Base-by-base conservation (phyloP, 2,113 vertebrate species). In the Platysteira castanea region DNA sequence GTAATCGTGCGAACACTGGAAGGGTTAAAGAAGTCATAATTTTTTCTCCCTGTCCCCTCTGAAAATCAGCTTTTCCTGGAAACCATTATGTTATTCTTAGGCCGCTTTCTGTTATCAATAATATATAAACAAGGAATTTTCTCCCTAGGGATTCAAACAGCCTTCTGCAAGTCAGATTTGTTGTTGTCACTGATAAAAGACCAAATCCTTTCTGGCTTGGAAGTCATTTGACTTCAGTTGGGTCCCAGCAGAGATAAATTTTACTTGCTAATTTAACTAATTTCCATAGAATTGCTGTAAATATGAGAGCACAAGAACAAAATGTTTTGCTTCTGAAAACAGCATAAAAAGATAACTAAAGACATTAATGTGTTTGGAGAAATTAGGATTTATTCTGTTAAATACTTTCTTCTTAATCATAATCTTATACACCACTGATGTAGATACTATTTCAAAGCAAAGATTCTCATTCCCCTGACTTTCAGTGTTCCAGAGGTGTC, bases 31-130 rank as follows among this genome's bases (percentile, higher is more conserved):
- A 79, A n/a, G 15, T n/a, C n/a, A 59, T 52, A 7, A 14, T 9
- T 64, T 76, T 65, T 92, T 88, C 53, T 67, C 44, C 73, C 50
- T 24, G 22, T 69, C 65, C 57, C 70, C 57, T 94, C 86, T 93
- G 76, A 96, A 94, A 87, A 95, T 71, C 73, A 65, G 1, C 35
- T 44, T 96, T 97, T 97, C 78, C 60, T 80, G 61, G 68, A 96
- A 92, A 92, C 26, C 23, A 50, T 52, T 33, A 33, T 13, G 7
- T 53, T 87, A 54, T 47, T 90, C 14, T 44, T 30, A 42, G 31
- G 31, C 19, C 49, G 60, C 74, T 23, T 54, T 86, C 44, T 86
- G 16, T 61, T 91, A 87, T 61, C 70, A 57, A 2, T 19, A 67
- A 53, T 23, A n/a, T 15, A 18, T 57, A 73, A 93, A 78, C 2